These are phyloP conservation scores for Cryptotis parvus DNA, from an alignment of 2,113 vertebrate genomes.

Conservation along the genomic window DNA sequence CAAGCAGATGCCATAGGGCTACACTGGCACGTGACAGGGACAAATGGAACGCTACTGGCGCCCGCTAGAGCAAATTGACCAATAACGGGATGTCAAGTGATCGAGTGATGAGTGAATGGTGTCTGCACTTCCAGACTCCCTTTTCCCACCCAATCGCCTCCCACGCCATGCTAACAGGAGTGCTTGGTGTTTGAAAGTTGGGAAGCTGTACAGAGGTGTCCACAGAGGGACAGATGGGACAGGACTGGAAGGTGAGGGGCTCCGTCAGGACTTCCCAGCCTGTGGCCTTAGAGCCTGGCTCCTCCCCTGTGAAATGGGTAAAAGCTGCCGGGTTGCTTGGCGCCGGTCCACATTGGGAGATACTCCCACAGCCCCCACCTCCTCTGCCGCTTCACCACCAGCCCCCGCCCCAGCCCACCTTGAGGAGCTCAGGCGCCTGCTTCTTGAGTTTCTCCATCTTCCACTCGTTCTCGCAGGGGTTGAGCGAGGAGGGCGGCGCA, in stretches of 20 bases:
- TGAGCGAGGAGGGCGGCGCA: slow-evolving; percentile 95
- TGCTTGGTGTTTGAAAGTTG: background rate
- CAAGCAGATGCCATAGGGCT: too few species aligned
- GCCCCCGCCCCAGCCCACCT: slow-evolving; percentile 86
- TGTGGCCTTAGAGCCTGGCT: background rate
- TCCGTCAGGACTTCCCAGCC: background rate
- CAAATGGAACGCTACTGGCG: too few species aligned
- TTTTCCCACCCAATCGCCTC: background rate
- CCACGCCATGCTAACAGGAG: background rate
- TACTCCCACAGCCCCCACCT: rapidly evolving
- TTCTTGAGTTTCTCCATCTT: slow-evolving; percentile 98
- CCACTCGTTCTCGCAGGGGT: slow-evolving; percentile 98
- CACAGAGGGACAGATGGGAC: background rate
- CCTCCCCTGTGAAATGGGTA: background rate
- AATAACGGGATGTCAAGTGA: too few species aligned
- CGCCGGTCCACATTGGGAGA: too few species aligned
- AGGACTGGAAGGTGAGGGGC: background rate
- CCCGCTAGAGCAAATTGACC: too few species aligned
- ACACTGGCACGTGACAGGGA: too few species aligned
- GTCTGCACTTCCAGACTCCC: background rate
- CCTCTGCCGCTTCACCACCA: background rate
- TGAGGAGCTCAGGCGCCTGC: slow-evolving; percentile 95
- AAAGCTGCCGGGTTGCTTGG: rapidly evolving
- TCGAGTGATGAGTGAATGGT: too few species aligned
- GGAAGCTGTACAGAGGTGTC: background rate